Percentiles rank a stretch among this genome's conserved stretches.
Evolutionary conservation across 1,140 invertebrate species (phyloP).

Genomic region (Lepidurus apus): DNA sequence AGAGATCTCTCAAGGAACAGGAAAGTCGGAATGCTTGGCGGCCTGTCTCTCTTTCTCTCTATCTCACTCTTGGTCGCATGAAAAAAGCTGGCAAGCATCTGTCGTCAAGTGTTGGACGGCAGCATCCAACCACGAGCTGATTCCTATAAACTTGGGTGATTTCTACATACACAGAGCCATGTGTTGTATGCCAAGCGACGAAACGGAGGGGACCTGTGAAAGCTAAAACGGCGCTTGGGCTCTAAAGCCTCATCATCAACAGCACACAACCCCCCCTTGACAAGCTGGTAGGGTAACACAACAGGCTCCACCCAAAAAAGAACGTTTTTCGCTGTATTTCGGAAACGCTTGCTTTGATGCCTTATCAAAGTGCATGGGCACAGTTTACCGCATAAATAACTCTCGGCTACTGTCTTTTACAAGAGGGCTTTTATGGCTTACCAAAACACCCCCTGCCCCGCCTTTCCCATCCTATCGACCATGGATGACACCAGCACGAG

Average conservation of each 20-base stretch:
- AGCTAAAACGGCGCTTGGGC: not conserved
- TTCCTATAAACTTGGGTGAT: constrained; percentile 10
- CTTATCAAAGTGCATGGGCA: constrained; percentile 21
- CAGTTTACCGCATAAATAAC: constrained; percentile 15
- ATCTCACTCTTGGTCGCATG: not conserved
- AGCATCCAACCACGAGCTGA: constrained; percentile 17
- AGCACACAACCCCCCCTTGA: not conserved
- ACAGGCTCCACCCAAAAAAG: too few relatives aligned
- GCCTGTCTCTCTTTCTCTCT: not conserved
- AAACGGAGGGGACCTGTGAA: not conserved
- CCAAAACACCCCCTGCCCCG: too few relatives aligned
- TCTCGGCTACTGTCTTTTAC: not conserved
- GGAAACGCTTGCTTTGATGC: constrained; percentile 9
- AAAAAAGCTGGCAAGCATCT: constrained; percentile 7
- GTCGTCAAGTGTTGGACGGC: constrained; percentile 16
- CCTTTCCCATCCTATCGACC: not conserved
- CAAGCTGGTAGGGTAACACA: too few relatives aligned
- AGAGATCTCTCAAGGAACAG: not conserved
- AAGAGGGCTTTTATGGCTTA: not conserved
- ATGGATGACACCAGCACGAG: constrained; percentile 3
- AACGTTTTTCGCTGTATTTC: not conserved
- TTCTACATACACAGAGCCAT: constrained; percentile 15
- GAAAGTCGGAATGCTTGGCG: not conserved
- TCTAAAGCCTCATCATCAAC: not conserved
- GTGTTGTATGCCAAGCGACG: not conserved